A percentile compares a stretch with the other conserved stretches of the same genome.
Evolutionary conservation across 2,113 vertebrate genomes (phyloP).

Genomic region (Tautogolabrus adspersus): DNA sequence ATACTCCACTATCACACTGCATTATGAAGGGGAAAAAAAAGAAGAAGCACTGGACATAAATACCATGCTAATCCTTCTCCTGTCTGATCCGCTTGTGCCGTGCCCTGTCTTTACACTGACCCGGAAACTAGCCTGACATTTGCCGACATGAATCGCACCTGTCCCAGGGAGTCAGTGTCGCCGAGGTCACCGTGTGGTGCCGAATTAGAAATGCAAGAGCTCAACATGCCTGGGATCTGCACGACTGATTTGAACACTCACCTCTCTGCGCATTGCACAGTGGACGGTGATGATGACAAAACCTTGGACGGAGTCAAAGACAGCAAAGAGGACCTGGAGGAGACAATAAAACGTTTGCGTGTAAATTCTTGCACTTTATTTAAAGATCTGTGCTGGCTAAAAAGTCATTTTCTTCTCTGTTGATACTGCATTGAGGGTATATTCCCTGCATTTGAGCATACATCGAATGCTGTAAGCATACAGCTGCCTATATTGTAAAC

Average conservation of each 20-base stretch:
- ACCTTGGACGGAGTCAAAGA: conserved; percentile 97
- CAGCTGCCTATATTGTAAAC: neutral
- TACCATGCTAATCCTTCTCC: conserved; percentile 56
- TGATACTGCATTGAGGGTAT: too few relatives aligned
- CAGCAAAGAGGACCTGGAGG: conserved; percentile 92
- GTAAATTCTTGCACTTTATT: neutral
- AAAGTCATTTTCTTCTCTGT: neutral
- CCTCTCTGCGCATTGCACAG: conserved; percentile 97
- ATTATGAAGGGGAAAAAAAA: conserved; percentile 48
- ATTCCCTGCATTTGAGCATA: neutral
- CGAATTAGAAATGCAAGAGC: conserved; percentile 14
- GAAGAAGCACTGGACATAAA: conserved; percentile 48
- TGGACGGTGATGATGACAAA: conserved; percentile 98
- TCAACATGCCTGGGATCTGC: neutral
- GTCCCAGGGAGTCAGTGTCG: neutral
- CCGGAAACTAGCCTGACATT: conserved; percentile 60
- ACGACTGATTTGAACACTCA: conserved; percentile 67
- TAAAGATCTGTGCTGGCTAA: neutral
- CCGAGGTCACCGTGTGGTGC: neutral
- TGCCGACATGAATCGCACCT: conserved; percentile 44
- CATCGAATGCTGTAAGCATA: neutral
- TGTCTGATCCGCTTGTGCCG: conserved; percentile 53
- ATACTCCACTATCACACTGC: conserved; percentile 62
- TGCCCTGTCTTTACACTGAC: conserved; percentile 46
- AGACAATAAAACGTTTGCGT: conserved; percentile 26